Conservation (phyloP, 2,797 vertebrate genomes). For the Macropodus opercularis region DNA sequence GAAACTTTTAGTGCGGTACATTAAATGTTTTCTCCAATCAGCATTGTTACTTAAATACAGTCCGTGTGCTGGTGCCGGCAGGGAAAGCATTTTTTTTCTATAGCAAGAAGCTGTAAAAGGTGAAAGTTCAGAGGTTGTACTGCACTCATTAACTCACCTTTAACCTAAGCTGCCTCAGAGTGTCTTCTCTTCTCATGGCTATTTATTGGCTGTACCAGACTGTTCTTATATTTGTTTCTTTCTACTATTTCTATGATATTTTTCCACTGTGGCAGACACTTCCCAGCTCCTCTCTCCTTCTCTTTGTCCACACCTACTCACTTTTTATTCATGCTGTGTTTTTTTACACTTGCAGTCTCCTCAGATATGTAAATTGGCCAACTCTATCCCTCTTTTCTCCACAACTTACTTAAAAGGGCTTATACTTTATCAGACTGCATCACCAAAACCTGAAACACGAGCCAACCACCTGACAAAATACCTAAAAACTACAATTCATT, state of each 20-base stretch:
- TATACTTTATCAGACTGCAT: constrained; percentile 6
- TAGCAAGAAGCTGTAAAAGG: not conserved
- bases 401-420: constrained; percentile 17
- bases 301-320: constrained; percentile 30
- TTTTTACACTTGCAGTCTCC: constrained; percentile 18
- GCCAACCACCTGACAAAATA: constrained; percentile 11
- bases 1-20: not conserved
- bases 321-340: constrained; percentile 24
- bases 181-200: not conserved
- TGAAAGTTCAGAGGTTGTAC: constrained; percentile 16
- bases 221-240: constrained; percentile 18
- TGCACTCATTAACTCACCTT: constrained; percentile 4
- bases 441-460: not conserved
- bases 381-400: constrained; percentile 16
- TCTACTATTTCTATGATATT: constrained; percentile 28
- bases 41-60: not conserved
- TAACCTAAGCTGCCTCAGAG: constrained; percentile 7
- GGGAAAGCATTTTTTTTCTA: not conserved
- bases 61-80: not conserved
- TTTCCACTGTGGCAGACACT: constrained; percentile 29
- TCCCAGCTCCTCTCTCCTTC: constrained; percentile 18
- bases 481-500: constrained; percentile 22
- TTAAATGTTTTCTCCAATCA: not conserved
- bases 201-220: not conserved
- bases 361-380: constrained; percentile 37